A percentile compares a stretch with the other conserved stretches of the same genome.
Evolutionary conservation across 2,888 invertebrate species (phyloP).

Genomic region (Parthenolecanium corni): DNA sequence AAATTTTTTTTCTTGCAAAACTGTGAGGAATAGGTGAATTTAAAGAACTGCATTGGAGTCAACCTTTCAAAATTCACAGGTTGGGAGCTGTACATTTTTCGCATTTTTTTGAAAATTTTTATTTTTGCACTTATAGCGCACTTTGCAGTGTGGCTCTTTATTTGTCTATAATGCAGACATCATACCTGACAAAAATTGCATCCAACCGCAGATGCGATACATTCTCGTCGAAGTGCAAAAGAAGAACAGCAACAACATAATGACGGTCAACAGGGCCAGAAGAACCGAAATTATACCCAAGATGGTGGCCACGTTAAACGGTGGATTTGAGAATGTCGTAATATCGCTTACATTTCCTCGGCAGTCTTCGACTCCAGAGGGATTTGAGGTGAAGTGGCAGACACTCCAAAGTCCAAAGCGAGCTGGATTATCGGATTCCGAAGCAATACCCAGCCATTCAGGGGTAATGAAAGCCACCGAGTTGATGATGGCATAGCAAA

Average conservation of each 20-base stretch:
- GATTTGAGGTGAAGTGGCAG: conserved; percentile 52
- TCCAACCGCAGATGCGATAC: conserved; percentile 86
- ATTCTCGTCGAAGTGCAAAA: conserved; percentile 85
- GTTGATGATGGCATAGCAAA: conserved; percentile 91
- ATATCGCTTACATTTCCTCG: conserved; percentile 74
- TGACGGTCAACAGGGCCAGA: conserved; percentile 73
- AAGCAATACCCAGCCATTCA: conserved; percentile 63
- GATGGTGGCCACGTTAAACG: conserved; percentile 78
- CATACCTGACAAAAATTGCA: conserved; percentile 87
- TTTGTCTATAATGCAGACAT: no score
- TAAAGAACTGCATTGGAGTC: no score
- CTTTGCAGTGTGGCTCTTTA: no score
- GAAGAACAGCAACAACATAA: conserved; percentile 81
- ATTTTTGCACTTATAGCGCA: no score
- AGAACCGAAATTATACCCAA: conserved; percentile 76
- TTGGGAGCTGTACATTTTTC: no score
- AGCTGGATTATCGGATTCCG: conserved; percentile 74
- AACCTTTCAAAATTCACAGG: no score
- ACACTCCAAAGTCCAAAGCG: conserved; percentile 87
- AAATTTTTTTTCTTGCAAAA: no score
- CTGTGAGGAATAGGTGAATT: no score
- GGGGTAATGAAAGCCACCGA: conserved; percentile 92
- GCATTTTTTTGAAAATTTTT: no score
- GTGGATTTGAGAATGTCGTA: conserved; percentile 63
- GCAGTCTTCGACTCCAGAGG: conserved; percentile 69